Evolutionary conservation across 2,888 invertebrate species (phyloP), one percentile per base, ranked within the genome.

Genomic region (Nomada fabriciana): DNA sequence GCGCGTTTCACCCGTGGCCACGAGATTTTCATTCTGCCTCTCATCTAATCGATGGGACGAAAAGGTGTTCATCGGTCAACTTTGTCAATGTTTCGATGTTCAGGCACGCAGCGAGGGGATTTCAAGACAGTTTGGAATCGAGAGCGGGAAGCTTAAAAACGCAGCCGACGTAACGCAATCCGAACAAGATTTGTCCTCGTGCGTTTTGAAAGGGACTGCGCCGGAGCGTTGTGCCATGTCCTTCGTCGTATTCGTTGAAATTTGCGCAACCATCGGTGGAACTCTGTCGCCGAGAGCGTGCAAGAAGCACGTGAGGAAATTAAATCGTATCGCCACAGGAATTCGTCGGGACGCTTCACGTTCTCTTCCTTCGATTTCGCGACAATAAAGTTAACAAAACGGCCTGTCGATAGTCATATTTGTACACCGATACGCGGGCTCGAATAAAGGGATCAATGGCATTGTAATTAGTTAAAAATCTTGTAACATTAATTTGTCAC

Each of bases 241-340:
- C 88, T 88, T 88, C 88, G 82, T 80, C 81, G 84, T 82, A 86
- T 88, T 86, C 83, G 84, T 88, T 86, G 88, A 88, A 88, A 80
- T 88, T 88, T 88, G 78, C 86, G 88, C 88, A 86, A 88, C 55
- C 67, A 57, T 23, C 55, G 60, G 75, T 57, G 59, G 80, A 65
- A 75, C 75, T 79, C 78, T 60, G 80, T 76, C 47, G 55, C 42
- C 64, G 76, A 76, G 57, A 80, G 70, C 43, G 65, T 42, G 68
- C 70, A 60, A 72, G 50, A 61, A 80, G 67, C 83, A 75, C 64
- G 83, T 68, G 78, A 78, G 76, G 76, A 80, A 82, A 86, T 86
- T 13, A 69, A 84, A 69, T 77, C 63, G 60, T 65, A 69, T 77
- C 63, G 60, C 69, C 59, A 20, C 60, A 55, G 67, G 64, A 72